These are phyloP conservation scores for Rallus crepitans DNA, from an alignment of 2,797 vertebrate species.

Conservation along the genomic window DNA sequence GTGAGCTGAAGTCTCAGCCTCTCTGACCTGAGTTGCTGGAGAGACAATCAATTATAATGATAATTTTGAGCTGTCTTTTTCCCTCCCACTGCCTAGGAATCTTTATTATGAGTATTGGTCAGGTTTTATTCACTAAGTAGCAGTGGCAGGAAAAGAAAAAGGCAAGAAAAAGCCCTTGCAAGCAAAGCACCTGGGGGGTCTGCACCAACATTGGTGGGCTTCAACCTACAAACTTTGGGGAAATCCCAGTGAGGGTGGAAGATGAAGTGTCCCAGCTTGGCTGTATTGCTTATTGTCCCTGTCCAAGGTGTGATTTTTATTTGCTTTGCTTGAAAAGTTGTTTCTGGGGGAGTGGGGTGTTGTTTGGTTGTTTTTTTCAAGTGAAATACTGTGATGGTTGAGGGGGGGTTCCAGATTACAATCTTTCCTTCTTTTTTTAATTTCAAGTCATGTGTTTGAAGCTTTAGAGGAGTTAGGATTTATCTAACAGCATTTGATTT, in stretches of 20 bases:
- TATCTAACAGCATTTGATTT: background rate
- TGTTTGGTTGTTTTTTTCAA: background rate
- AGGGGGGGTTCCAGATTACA: background rate
- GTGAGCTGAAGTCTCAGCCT: background rate
- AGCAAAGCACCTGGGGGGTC: background rate
- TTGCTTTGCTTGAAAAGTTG: background rate
- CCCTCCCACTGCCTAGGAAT: background rate
- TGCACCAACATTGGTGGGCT: rapidly evolving
- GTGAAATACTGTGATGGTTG: background rate
- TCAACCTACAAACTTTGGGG: rapidly evolving
- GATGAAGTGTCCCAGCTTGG: background rate
- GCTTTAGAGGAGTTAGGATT: background rate
- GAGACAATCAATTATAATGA: background rate
- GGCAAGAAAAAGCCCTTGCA: background rate
- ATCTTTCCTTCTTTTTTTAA: background rate
- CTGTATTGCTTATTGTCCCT: rapidly evolving
- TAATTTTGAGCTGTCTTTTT: background rate
- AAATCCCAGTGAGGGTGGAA: rapidly evolving
- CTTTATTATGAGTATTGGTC: background rate
- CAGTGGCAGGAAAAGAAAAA: background rate
- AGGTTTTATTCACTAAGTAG: background rate
- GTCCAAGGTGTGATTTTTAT: background rate
- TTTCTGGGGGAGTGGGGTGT: background rate
- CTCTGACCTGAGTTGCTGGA: background rate
- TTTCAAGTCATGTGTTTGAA: background rate